Evolutionary conservation across 2,113 vertebrate genomes (phyloP), one percentile per base, ranked within the genome.

Genomic region (Nipponia nippon): DNA sequence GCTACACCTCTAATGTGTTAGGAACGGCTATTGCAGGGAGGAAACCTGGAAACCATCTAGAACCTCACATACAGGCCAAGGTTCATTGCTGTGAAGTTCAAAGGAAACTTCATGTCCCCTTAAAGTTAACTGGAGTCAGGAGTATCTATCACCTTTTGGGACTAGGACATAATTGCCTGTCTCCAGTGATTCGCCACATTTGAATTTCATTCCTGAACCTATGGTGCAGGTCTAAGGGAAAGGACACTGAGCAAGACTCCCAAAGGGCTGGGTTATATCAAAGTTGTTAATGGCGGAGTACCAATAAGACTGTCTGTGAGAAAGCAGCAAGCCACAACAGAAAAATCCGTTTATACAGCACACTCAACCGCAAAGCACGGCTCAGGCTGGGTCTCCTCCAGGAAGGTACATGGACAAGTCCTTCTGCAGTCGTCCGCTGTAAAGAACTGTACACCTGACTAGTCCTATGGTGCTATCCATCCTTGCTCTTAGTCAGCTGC

Each of bases 191-290:
- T 38, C 34, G 7, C 18, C 49, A 66, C 19, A 47, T 8, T 25
- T 50, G 22, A 49, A 25, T 46, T 82, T 70, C 14, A 18, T 44
- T 66, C 36, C 46, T 52, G 29, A 81, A 59, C 13, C 19, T 49
- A 8, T 27, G n/a, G 19, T 55, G 44, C 25, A 69, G 44, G 9
- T 58, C 17, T 36, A 46, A 81, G 11, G 29, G 52, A 70, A 93
- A 29, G 7, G 23, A 69, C 8, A 11, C 10, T 25, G 58, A 79
- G 36, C 56, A 71, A 71, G 42, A 38, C 16, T 86, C 36, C 36
- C 38, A n/a, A 65, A 82, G 22, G 8, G 25, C 40, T 0, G 0
- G 6, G 4, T 61, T 75, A 18, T 62, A 29, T 62, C 15, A 6
- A 8, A 80, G 25, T 3, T 53, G 13, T 56, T 2, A 10, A 23